Percentiles rank a stretch among this genome's conserved stretches.
Conservation (phyloP, 1,140 invertebrate genomes). For the Lucilia cuprina region DNA sequence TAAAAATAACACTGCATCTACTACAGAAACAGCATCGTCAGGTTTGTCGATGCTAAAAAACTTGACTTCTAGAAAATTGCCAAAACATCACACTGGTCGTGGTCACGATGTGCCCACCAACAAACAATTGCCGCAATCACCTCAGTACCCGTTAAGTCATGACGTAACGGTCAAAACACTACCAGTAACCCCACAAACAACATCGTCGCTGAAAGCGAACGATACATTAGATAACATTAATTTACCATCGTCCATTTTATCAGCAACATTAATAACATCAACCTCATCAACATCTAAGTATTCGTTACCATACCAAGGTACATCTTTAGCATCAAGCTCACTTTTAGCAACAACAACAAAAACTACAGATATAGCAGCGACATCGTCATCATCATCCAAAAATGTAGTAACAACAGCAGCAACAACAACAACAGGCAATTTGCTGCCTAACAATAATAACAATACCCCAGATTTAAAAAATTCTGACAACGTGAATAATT, state of each 20-base stretch:
- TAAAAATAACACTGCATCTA: background rate
- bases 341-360: background rate
- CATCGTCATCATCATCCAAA: background rate
- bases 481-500: conserved; percentile 12
- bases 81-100: conserved; percentile 51
- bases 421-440: background rate
- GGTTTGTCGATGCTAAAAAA: background rate
- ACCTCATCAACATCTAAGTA: background rate
- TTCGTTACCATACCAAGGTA: background rate
- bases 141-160: background rate
- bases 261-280: background rate
- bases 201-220: background rate
- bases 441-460: background rate
- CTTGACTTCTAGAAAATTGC: conserved; percentile 55
- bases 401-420: background rate
- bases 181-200: background rate
- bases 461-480: background rate
- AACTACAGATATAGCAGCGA: background rate
- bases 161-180: background rate
- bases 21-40: background rate
- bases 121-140: conserved; percentile 15
- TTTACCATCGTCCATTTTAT: background rate
- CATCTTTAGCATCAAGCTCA: background rate
- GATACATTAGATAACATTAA: background rate
- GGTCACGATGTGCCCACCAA: background rate